Evolutionary conservation across 2,888 invertebrate genomes (phyloP), one percentile per base, ranked within the genome.

Genomic region (Caenorhabditis uteleia): DNA sequence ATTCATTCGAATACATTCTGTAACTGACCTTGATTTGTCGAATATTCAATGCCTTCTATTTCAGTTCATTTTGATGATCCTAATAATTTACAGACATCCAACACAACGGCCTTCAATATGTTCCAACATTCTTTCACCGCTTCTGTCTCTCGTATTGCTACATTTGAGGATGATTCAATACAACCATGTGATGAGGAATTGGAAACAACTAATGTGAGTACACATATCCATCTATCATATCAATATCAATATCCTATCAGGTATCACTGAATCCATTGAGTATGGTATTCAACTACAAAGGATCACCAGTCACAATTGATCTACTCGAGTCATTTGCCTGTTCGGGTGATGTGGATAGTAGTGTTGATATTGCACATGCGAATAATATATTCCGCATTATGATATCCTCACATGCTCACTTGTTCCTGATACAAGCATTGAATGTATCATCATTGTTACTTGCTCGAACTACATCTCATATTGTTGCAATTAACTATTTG

Each of bases 201-300:
- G 2, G 55, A 59, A 47, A 36, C 40, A 4, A 47, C 65, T 12
- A 59, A 59, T 44, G 65, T 60, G 26, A 20, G 25, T n/a, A 6
- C 18, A 3, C 34, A 7, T 16, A n/a, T 5, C 23, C 2, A 21
- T 45, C 7, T 39, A 8, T 8, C 7, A n/a, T 39, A 8, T 39
- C 8, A 39, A 10, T 39, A 39, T 12, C 7, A 18, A 18, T 39
- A 10, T 36, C 26, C 29, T 66, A 36, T n/a, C 43, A 68, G 68
- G 57, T 72, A 8, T 68, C 72, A n/a, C 53, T 75, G 27, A 75
- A 66, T 31, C 75, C 75, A 2, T 45, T 75, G 20, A 71, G 57
- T 43, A 68, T 75, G 49, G 61, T 65, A 12, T 73, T 75, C 53
- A 70, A 68, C 57, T 73, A 75, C 50, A 66, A 68, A 42, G 62